Percentiles rank a stretch among this genome's conserved stretches.
Conservation (phyloP, 2,797 vertebrate genomes). For the Tauraco hartlaubi region DNA sequence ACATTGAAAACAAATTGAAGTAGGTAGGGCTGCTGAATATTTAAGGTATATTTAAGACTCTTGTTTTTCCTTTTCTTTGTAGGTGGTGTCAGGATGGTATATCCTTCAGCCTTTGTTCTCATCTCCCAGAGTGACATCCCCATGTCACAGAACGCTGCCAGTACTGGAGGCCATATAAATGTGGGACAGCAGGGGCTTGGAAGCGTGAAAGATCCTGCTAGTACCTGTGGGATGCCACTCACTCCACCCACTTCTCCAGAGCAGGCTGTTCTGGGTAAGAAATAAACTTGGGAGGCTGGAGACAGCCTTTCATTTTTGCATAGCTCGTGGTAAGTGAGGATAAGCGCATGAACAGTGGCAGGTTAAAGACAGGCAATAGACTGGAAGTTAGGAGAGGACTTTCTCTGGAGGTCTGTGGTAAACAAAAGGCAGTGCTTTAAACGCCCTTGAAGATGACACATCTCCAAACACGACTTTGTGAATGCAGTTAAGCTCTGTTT, state of each 20-base stretch:
- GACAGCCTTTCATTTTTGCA: not conserved
- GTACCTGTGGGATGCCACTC: constrained; percentile 93
- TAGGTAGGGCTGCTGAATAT: not conserved
- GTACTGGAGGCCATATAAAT: constrained; percentile 76
- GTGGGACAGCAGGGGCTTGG: constrained; percentile 82
- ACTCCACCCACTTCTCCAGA: constrained; percentile 96
- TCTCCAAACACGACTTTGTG: not conserved
- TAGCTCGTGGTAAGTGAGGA: not conserved
- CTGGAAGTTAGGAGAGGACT: not conserved
- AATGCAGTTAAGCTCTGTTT: not conserved
- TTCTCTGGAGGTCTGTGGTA: not conserved
- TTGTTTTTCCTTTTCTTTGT: not conserved
- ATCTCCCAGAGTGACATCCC: constrained; percentile 95
- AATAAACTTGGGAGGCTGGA: not conserved
- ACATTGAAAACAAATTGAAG: not conserved
- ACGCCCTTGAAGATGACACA: not conserved
- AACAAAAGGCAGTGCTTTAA: not conserved
- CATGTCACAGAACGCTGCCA: constrained; percentile 84
- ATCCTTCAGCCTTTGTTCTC: constrained; percentile 95
- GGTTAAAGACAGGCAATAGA: not conserved
- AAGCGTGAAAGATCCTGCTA: constrained; percentile 87
- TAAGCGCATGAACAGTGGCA: not conserved
- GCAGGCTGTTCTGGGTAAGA: constrained; percentile 89
- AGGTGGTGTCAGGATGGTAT: constrained; percentile 98
- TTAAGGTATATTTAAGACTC: not conserved